Percentiles rank a stretch among this genome's conserved stretches.
Evolutionary conservation across 2,113 vertebrate genomes (phyloP).

Genomic region (Scomber japonicus): DNA sequence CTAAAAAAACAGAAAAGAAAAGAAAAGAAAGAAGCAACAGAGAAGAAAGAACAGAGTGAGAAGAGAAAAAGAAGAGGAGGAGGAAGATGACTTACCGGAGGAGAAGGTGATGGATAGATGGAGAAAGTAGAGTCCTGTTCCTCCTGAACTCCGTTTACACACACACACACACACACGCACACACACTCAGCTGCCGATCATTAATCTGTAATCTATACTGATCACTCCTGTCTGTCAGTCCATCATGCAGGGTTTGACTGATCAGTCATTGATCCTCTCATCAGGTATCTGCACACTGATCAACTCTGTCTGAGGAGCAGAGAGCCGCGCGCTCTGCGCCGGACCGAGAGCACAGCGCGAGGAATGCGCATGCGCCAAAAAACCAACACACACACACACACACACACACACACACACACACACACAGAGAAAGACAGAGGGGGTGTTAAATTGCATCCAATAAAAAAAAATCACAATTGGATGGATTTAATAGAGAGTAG

Average conservation of each 20-base stretch:
- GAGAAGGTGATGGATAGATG: slow-evolving; percentile 51
- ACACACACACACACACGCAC: no score
- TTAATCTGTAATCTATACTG: slow-evolving; percentile 9
- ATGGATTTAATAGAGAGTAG: neutral
- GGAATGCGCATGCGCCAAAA: slow-evolving; percentile 59
- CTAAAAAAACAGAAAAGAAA: neutral
- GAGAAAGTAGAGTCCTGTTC: slow-evolving; percentile 67
- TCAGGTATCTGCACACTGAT: slow-evolving; percentile 45
- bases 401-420: no score
- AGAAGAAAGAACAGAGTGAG: neutral
- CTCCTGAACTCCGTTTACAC: slow-evolving; percentile 46
- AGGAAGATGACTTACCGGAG: slow-evolving; percentile 68
- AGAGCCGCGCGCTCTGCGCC: slow-evolving; percentile 52
- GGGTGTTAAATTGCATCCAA: slow-evolving; percentile 13
- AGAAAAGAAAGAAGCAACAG: neutral
- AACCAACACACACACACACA: neutral
- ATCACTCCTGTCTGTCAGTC: neutral
- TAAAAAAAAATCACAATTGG: slow-evolving; percentile 17
- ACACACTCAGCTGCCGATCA: slow-evolving; percentile 10
- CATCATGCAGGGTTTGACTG: neutral
- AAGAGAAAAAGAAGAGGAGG: slow-evolving; percentile 2
- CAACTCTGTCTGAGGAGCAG: slow-evolving; percentile 56
- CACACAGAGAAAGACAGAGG: neutral
- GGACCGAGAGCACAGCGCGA: slow-evolving; percentile 12
- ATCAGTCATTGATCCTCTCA: slow-evolving; percentile 15